These are phyloP conservation scores for Saccopteryx bilineata DNA, from an alignment of 2,113 vertebrate genomes.

Conservation along the genomic window DNA sequence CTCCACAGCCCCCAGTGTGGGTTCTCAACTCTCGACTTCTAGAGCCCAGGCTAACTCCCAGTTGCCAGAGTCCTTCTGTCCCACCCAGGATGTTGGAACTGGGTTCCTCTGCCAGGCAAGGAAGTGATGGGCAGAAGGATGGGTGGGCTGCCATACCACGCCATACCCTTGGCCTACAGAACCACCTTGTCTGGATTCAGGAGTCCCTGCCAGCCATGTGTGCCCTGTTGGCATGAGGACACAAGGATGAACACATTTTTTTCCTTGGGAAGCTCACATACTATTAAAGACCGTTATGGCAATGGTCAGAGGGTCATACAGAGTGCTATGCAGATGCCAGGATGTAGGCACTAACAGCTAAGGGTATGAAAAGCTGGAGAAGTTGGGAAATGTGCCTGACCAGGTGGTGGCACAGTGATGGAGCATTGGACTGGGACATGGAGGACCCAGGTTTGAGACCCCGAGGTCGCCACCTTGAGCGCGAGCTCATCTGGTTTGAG, in stretches of 20 bases:
- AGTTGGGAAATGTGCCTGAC: neutral
- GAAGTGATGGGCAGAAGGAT: neutral
- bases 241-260: neutral
- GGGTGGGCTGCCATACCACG: neutral
- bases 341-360: neutral
- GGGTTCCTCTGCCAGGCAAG: neutral
- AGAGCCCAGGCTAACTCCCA: neutral
- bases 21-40: neutral
- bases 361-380: neutral
- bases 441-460: no score
- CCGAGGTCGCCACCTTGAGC: no score
- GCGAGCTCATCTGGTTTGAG: no score
- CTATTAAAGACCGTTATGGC: neutral
- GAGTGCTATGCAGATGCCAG: neutral
- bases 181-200: neutral
- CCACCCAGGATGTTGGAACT: neutral
- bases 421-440: no score
- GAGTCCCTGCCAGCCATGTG: neutral
- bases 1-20: accelerated
- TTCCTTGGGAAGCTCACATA: neutral
- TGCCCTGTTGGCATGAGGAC: neutral
- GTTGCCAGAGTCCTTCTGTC: neutral
- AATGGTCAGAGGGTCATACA: neutral
- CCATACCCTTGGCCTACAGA: neutral
- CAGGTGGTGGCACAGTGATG: no score